Evolutionary conservation across 2,797 vertebrate species (phyloP), one percentile per base, ranked within the genome.

Genomic region (Sparus aurata): DNA sequence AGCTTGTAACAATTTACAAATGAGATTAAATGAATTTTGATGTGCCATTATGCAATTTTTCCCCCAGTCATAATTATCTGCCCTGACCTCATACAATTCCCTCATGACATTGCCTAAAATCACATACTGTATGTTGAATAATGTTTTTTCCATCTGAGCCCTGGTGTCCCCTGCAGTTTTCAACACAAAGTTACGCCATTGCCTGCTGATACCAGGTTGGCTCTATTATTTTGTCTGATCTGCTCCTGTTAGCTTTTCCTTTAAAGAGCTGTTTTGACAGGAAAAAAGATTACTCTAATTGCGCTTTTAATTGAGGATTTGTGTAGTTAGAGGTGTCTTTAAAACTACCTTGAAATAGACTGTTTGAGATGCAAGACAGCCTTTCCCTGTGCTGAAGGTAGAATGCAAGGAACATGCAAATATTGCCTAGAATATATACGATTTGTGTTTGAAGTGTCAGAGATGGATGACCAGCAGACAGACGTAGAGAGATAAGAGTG

Each of bases 391-490:
- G 27, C 13, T 25, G 20, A 25, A 20, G 5, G 47, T n/a, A 5
- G 27, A 41, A 17, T 52, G 8, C 6, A 20, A 76, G 53, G 11
- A 53, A 54, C 9, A 27, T 41, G 15, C 9, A 41, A 62, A 58
- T 46, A 2, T 1, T 46, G 22, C 8, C 41, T n/a, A 17, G 60
- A 68, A 52, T 13, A 22, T 1, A 12, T 5, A 20, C 12, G 12
- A 25, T 23, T 13, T 60, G 0, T 57, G 41, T 43, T 17, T 16
- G 15, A 17, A 4, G 61, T 58, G 25, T 34, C n/a, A 20, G 16
- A 53, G 13, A 77, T 76, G 63, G 46, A 55, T 54, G 67, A 78
- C 18, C 13, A 27, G 34, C 34, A 60, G 4, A 27, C 5, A 38
- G 72, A 27, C 16, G 8, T 23, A 23, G 5, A 38, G 25, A 30